phyloP scores from a whole-genome alignment of 2,797 vertebrate genomes.

The Rhinella marina region DNA sequence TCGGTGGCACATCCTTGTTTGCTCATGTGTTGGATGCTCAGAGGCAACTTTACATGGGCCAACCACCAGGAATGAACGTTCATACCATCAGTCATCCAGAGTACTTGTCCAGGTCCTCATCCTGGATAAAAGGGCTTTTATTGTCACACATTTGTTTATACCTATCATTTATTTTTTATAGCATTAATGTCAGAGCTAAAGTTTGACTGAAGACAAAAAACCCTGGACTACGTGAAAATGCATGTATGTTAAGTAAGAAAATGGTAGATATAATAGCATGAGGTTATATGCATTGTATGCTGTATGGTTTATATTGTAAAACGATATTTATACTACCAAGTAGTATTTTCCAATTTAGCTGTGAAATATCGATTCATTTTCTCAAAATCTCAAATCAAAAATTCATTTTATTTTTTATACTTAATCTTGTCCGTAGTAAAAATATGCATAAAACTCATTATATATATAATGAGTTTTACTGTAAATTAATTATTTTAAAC shows the following conservation, averaged over 20 bases:
- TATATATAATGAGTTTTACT: background rate
- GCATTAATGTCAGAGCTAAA: background rate
- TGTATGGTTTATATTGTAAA: background rate
- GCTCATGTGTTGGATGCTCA: too few species aligned
- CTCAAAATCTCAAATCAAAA: background rate
- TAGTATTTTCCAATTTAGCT: conserved; percentile 1
- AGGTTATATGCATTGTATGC: background rate
- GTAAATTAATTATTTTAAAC: background rate
- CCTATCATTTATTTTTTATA: background rate
- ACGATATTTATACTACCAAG: conserved; percentile 20
- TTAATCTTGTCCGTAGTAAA: background rate
- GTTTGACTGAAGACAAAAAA: background rate
- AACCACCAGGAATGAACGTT: too few species aligned
- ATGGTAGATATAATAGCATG: background rate
- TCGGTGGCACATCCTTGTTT: too few species aligned
- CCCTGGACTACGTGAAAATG: background rate
- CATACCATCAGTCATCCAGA: too few species aligned
- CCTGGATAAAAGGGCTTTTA: too few species aligned
- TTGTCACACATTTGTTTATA: background rate
- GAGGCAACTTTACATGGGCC: too few species aligned
- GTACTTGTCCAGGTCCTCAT: too few species aligned
- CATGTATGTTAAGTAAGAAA: background rate
- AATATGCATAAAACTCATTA: background rate
- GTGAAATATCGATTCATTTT: background rate
- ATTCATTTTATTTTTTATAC: conserved; percentile 5